Percentiles rank a stretch among this genome's conserved stretches.
Evolutionary conservation across 2,888 invertebrate genomes (phyloP).

Genomic region (Chaitophorus viminalis): DNA sequence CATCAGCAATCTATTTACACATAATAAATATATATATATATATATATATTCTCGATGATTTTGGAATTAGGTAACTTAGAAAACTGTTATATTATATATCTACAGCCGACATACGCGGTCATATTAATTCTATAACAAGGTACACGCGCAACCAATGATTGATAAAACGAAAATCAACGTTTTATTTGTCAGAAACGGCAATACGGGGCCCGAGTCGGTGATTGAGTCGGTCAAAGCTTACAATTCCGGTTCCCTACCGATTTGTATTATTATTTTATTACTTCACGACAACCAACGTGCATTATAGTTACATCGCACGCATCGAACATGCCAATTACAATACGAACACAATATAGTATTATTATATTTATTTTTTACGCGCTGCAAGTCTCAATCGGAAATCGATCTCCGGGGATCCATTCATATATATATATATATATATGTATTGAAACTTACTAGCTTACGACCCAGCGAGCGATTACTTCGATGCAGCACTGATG

Average conservation of each 20-base stretch:
- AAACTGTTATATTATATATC: too few species aligned
- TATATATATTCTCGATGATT: too few species aligned
- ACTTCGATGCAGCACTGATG: background rate
- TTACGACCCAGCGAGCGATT: background rate
- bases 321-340: background rate
- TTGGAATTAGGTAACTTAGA: too few species aligned
- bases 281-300: background rate
- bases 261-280: too few species aligned
- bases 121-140: too few species aligned
- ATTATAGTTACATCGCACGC: background rate
- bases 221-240: background rate
- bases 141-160: background rate
- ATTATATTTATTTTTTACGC: too few species aligned
- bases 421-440: too few species aligned
- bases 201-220: background rate
- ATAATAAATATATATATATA: too few species aligned
- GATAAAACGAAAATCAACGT: background rate
- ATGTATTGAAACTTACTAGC: too few species aligned
- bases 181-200: background rate
- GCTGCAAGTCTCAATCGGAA: background rate
- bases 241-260: background rate
- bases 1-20: too few species aligned
- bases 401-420: conserved; percentile 23
- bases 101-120: too few species aligned
- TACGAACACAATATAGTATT: too few species aligned